Evolutionary conservation across 2,797 vertebrate genomes (phyloP), one percentile per base, ranked within the genome.

Genomic region (Channa striata): DNA sequence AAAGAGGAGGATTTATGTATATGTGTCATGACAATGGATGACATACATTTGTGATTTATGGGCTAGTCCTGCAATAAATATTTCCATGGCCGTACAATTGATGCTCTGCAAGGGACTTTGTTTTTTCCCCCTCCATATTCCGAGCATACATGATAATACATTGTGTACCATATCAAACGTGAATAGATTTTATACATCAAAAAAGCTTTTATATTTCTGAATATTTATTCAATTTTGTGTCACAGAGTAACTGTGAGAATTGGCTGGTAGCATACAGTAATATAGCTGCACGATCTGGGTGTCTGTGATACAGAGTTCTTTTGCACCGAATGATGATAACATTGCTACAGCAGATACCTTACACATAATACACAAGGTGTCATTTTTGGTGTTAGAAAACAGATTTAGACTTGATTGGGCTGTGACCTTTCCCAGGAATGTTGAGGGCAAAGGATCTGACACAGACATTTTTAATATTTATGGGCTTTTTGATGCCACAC

Each of bases 401-500:
- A 87, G 87, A 91, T 90, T 90, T 81, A 73, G 82, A 89, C 86
- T 84, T 59, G 75, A 87, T 78, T 85, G 85, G 82, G 87, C 83
- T 87, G 73, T 84, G 87, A 92, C 92, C 91, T 93, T 91, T 92
- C 60, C 68, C 30, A 37, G 59, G 72, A 72, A 68, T 58, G 75
- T 62, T 47, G 73, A 91, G 88, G 87, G 89, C 77, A 87, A 83
- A 82, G 67, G 78, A 87, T 87, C 82, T 65, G 63, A 88, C 82
- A 76, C 69, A 82, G 78, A 74, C 67, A 74, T 88, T 90, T 91
- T 91, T 84, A 87, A 93, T 93, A 94, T 94, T 93, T 90, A 93
- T 93, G 81, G 85, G 64, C 65, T 90, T 91, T 92, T 91, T 90
- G 88, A 92, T 88, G 86, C 81, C 86, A 85, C 80, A 84, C 91